Conservation (phyloP, 2,797 vertebrate species). For the Amblyopsis hoosieri region DNA sequence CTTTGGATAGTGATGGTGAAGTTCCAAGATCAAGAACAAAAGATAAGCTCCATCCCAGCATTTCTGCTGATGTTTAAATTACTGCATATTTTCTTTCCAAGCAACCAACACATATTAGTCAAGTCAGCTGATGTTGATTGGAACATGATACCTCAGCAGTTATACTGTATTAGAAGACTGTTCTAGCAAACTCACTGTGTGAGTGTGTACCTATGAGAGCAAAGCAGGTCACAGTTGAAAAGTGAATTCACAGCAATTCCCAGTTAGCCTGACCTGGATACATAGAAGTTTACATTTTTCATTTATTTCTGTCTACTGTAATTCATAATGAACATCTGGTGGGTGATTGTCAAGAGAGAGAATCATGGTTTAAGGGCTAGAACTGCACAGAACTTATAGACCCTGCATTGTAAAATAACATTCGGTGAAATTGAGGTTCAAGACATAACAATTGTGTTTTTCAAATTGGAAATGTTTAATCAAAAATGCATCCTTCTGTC, state of each 20-base stretch:
- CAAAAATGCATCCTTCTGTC: too few relatives aligned
- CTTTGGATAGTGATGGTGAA: too few relatives aligned
- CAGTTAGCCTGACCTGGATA: conserved; percentile 3
- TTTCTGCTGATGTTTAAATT: too few relatives aligned
- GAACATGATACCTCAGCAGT: neutral
- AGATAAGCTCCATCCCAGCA: too few relatives aligned
- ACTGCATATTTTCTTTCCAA: too few relatives aligned
- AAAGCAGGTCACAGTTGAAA: neutral
- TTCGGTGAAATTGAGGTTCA: too few relatives aligned
- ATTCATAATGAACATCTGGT: too few relatives aligned
- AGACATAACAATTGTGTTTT: too few relatives aligned
- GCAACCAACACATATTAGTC: neutral
- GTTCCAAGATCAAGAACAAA: too few relatives aligned
- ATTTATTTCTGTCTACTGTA: too few relatives aligned
- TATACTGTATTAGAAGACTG: neutral
- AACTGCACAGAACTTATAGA: neutral
- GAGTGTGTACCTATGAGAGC: neutral
- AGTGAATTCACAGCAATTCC: neutral
- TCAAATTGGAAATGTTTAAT: too few relatives aligned
- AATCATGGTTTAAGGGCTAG: neutral
- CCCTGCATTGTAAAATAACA: neutral
- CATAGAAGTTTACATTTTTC: neutral
- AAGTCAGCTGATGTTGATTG: neutral
- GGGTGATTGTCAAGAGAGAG: neutral
- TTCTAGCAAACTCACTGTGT: neutral